Conservation (phyloP, 2,113 vertebrate genomes). For the Chinchilla lanigera region DNA sequence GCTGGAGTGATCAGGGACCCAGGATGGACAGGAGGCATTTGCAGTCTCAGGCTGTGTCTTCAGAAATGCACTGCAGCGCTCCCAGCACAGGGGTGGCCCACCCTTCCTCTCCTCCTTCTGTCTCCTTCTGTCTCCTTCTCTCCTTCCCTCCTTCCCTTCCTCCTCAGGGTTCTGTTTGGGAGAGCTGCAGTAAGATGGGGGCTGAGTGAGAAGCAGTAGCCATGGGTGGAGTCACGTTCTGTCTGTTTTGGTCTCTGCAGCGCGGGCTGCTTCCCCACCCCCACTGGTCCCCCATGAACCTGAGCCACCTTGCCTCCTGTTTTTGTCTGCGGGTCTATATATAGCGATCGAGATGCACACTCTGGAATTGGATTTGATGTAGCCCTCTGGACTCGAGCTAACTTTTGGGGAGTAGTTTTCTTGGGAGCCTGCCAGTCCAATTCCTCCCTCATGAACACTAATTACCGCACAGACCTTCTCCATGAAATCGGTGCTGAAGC, state of each 20-base stretch:
- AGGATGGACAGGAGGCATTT: fast-evolving
- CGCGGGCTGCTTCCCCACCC: background rate
- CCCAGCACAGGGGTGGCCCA: fast-evolving
- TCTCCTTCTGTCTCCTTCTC: background rate
- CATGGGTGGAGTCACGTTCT: background rate
- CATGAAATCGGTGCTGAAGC: slow-evolving; percentile 83
- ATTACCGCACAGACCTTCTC: slow-evolving; percentile 85
- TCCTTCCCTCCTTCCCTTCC: too few relatives aligned
- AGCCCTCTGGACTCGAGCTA: slow-evolving; percentile 83
- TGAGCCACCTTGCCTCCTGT: background rate
- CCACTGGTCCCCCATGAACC: slow-evolving; percentile 10
- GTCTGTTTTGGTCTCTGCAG: background rate
- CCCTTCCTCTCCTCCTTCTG: background rate
- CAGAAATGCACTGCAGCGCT: background rate
- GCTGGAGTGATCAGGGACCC: background rate
- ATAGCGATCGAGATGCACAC: slow-evolving; percentile 71
- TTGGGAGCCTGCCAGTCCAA: slow-evolving; percentile 84
- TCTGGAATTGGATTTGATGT: slow-evolving; percentile 82
- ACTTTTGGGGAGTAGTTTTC: slow-evolving; percentile 85
- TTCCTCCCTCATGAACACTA: slow-evolving; percentile 85
- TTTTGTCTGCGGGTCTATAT: slow-evolving; percentile 72
- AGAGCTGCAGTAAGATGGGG: background rate
- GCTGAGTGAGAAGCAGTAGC: background rate
- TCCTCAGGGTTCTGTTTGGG: background rate
- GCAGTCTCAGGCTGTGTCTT: background rate